Percentiles rank a stretch among this genome's conserved stretches.
Evolutionary conservation across 2,888 invertebrate genomes (phyloP).

Genomic region (Meliscaeva auricollis): DNA sequence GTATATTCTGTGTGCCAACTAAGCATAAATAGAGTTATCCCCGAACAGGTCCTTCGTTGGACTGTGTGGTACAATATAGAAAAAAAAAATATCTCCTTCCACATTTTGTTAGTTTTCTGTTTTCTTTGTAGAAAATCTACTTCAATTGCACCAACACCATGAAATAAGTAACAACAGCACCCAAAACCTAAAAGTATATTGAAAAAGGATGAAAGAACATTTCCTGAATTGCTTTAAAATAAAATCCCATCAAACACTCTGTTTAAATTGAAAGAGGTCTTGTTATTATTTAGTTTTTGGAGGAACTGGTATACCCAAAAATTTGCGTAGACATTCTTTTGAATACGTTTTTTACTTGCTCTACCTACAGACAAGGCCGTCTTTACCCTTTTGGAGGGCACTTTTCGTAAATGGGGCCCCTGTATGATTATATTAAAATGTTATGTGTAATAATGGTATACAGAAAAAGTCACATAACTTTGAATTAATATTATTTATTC

Average conservation of each 20-base stretch:
- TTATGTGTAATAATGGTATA: no score
- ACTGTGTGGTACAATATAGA: slow-evolving; percentile 9
- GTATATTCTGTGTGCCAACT: slow-evolving; percentile 12
- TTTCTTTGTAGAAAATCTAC: slow-evolving; percentile 83
- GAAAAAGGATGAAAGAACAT: slow-evolving; percentile 27
- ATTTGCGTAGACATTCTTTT: no score
- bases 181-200: slow-evolving; percentile 88
- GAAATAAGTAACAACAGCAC: slow-evolving; percentile 95
- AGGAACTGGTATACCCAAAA: no score
- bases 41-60: slow-evolving; percentile 23
- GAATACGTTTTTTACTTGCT: no score
- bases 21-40: slow-evolving; percentile 14
- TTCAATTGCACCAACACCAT: slow-evolving; percentile 96
- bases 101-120: background rate
- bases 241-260: background rate
- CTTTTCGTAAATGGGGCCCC: no score
- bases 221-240: background rate
- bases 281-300: no score
- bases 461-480: no score
- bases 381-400: no score
- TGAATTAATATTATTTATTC: no score
- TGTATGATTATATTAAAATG: no score
- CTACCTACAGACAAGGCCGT: no score
- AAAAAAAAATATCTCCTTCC: slow-evolving; percentile 13
- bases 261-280: background rate